Evolutionary conservation across 2,113 vertebrate species (phyloP).

Genomic region (Nipponia nippon): DNA sequence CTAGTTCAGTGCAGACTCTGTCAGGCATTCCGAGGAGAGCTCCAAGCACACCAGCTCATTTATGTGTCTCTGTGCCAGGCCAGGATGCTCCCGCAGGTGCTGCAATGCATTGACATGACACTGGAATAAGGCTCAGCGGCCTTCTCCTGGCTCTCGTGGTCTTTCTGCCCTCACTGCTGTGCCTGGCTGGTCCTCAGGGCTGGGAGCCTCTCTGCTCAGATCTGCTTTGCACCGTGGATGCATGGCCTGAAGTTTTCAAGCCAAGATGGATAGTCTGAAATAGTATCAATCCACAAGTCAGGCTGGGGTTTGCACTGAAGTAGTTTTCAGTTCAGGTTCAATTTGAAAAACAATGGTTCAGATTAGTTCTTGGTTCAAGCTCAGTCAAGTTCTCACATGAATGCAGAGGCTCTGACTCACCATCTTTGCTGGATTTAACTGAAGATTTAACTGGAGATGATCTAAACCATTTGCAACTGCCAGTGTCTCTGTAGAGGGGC

Average conservation of each 20-base stretch:
- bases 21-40: background rate
- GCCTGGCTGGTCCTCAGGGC: background rate
- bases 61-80: background rate
- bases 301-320: background rate
- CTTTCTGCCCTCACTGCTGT: accelerated
- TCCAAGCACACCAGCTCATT: background rate
- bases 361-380: background rate
- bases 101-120: background rate
- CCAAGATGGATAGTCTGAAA: background rate
- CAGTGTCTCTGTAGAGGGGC: background rate
- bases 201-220: background rate
- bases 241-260: background rate
- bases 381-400: background rate
- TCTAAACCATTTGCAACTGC: background rate
- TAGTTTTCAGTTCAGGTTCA: background rate
- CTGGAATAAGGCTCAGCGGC: background rate
- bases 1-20: background rate
- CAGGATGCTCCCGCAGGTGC: background rate
- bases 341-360: background rate
- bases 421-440: background rate
- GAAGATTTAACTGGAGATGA: background rate
- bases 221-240: background rate
- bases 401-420: background rate
- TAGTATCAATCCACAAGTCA: background rate
- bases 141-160: background rate